These are phyloP conservation scores for Matsumurasca onukii DNA, from an alignment of 1,140 invertebrate genomes.

Conservation along the genomic window DNA sequence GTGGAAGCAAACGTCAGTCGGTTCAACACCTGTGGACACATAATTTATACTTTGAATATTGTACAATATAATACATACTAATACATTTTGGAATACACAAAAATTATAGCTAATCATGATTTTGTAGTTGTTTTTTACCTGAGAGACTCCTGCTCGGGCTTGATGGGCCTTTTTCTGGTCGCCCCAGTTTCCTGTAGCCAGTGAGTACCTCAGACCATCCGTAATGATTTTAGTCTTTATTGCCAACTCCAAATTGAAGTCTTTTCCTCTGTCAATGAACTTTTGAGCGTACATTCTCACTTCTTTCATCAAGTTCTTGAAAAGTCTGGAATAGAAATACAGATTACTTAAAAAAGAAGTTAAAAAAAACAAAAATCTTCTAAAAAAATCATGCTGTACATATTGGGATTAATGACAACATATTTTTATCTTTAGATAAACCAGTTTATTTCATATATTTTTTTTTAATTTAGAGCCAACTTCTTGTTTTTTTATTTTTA, in stretches of 20 bases:
- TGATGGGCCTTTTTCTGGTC: slow-evolving; percentile 99
- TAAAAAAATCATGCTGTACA: background rate
- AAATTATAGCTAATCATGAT: background rate
- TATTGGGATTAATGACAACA: background rate
- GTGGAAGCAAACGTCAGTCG: slow-evolving; percentile 97
- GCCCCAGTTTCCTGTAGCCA: slow-evolving; percentile 99
- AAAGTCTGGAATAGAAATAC: slow-evolving; percentile 59
- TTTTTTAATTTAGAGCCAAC: no score
- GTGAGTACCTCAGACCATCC: slow-evolving; percentile 95
- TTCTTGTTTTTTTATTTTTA: no score
- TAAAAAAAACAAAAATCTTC: background rate
- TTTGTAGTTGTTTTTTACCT: slow-evolving; percentile 51
- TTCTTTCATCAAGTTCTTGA: slow-evolving; percentile 93
- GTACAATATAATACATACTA: background rate
- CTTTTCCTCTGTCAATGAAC: slow-evolving; percentile 97
- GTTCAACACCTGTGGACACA: slow-evolving; percentile 80
- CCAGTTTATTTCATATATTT: no score
- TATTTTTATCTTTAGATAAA: no score
- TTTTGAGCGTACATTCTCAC: slow-evolving; percentile 98
- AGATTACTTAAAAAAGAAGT: background rate
- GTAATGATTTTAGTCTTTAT: slow-evolving; percentile 98
- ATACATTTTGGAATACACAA: background rate
- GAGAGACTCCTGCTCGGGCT: slow-evolving; percentile 88
- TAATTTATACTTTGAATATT: background rate
- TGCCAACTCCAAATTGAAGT: slow-evolving; percentile 96